phyloP scores from a whole-genome alignment of 2,888 invertebrate species.

The Lasioglossum marginatum region DNA sequence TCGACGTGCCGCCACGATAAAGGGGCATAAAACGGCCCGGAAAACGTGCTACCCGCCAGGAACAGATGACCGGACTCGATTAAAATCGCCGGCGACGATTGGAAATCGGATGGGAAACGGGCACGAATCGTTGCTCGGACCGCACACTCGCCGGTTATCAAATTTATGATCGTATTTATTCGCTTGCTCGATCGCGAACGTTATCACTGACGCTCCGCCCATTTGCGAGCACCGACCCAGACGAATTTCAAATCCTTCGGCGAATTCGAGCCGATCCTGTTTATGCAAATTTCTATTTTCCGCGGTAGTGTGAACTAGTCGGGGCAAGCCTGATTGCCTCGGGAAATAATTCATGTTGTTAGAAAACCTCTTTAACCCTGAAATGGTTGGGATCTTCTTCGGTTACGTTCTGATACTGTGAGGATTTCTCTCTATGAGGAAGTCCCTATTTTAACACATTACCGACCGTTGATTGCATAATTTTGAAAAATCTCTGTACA shows the following conservation, averaged over 20 bases:
- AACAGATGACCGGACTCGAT: constrained; percentile 25
- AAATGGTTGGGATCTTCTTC: too few relatives aligned
- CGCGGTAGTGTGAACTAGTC: too few relatives aligned
- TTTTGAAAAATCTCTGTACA: too few relatives aligned
- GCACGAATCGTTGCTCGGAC: constrained; percentile 19
- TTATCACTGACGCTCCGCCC: background rate
- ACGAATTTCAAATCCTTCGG: background rate
- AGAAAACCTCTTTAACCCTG: background rate
- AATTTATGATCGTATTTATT: constrained; percentile 38
- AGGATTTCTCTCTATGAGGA: too few relatives aligned
- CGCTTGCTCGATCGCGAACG: background rate
- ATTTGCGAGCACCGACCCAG: background rate
- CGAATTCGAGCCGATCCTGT: background rate
- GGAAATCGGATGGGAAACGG: background rate
- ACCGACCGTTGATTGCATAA: too few relatives aligned
- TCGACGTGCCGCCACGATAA: constrained; percentile 16
- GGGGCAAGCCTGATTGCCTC: too few relatives aligned
- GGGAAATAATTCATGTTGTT: background rate
- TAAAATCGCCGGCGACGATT: constrained; percentile 33
- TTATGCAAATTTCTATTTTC: background rate
- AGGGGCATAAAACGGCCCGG: constrained; percentile 6
- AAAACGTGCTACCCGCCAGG: background rate
- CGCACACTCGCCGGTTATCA: constrained; percentile 19
- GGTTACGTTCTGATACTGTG: too few relatives aligned
- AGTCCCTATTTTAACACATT: too few relatives aligned